Base-by-base conservation (phyloP, 2,797 vertebrate genomes). In the Premnoplex brunnescens region DNA sequence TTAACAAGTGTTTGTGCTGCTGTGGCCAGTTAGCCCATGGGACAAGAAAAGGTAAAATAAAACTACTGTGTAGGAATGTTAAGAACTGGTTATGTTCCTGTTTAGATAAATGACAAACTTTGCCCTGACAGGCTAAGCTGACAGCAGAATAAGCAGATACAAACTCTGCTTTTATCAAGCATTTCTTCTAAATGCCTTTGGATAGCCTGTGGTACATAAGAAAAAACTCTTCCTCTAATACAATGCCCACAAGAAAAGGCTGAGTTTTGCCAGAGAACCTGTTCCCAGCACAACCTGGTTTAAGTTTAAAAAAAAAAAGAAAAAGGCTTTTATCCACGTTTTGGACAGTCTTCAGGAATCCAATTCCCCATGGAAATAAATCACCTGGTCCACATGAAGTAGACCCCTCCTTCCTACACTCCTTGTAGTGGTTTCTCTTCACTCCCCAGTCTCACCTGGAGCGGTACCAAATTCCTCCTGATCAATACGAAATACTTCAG, bases 181-280 rank as follows among this genome's bases (percentile, higher is more conserved):
- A 62, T 71, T 89, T 72, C 77, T 69, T 72, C 62, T 80, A 91
- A 59, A 86, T 60, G 69, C 23, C 28, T 87, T 87, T 67, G 32
- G 24, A 59, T 54, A 90, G 66, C 69, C 37, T 64, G 71, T 77
- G 67, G 56, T 91, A 80, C 10, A 10, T 6, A 27, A 76, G 44
- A 80, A 93, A 58, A 86, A 85, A 24, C 17, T 27, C 26, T 69
- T 39, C 22, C 54, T 79, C 68, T 56, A 85, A 51, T 18, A 87
- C n/a, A 95, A 95, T 96, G 94, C 80, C 95, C 95, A 89, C 41
- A 41, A 60, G 69, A 84, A 89, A 93, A 82, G 63, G 75, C 67
- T 74, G 68, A 85, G 26, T 93, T 94, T 94, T 0, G 2, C 52
- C 48, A 85, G 74, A 94, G 73, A 91, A 77, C n/a, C 44, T 91